Conservation (phyloP, 2,888 invertebrate species). For the Congeria kusceri region DNA sequence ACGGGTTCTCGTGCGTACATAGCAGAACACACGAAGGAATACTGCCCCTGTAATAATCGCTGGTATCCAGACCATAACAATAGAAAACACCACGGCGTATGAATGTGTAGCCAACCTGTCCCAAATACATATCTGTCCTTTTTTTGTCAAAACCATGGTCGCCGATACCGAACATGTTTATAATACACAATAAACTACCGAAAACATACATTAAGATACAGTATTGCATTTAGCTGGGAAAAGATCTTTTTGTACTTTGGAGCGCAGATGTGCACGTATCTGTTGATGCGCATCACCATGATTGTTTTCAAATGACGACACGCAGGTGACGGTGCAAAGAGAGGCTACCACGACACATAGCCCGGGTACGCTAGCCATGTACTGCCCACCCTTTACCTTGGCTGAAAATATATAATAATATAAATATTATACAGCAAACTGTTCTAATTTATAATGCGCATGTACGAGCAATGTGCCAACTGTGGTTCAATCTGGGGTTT, state of each 20-base stretch:
- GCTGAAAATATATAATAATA: slow-evolving; percentile 59
- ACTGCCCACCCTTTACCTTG: slow-evolving; percentile 69
- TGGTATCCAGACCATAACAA: slow-evolving; percentile 70
- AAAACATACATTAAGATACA: slow-evolving; percentile 64
- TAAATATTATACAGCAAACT: no score
- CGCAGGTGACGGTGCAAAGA: slow-evolving; percentile 75
- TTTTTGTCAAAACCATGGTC: slow-evolving; percentile 72
- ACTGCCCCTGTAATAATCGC: slow-evolving; percentile 54
- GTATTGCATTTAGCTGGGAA: slow-evolving; percentile 56
- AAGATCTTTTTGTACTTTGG: slow-evolving; percentile 61
- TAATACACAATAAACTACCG: slow-evolving; percentile 62
- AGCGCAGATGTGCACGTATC: slow-evolving; percentile 74
- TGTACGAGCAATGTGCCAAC: no score
- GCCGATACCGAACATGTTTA: slow-evolving; percentile 69
- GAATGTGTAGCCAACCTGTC: slow-evolving; percentile 70
- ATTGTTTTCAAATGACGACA: slow-evolving; percentile 75
- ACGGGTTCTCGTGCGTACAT: no score
- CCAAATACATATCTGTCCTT: slow-evolving; percentile 74
- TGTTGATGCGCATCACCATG: slow-evolving; percentile 71
- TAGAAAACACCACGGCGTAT: slow-evolving; percentile 73
- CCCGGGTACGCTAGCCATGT: slow-evolving; percentile 65
- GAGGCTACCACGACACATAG: slow-evolving; percentile 71
- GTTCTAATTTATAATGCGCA: no score
- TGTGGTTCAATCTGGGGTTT: no score
- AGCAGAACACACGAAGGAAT: no score